Conservation (phyloP, 2,888 invertebrate genomes). For the Coremacera marginata region DNA sequence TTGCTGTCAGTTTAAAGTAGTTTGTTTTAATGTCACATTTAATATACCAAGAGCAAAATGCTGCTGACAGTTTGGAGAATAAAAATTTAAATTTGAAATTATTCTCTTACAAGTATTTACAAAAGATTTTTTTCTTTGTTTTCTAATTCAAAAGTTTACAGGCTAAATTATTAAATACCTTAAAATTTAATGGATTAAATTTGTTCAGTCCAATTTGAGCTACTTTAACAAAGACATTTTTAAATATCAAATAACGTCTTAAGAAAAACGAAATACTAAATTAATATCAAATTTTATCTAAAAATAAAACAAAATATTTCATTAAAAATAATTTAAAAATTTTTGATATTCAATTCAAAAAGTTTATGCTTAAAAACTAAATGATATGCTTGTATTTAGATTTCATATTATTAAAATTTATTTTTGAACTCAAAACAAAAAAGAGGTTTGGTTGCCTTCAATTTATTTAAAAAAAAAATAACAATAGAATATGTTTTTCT, state of each 20-base stretch:
- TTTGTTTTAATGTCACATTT: not conserved
- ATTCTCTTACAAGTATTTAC: not conserved
- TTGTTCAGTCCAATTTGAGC: constrained; percentile 66
- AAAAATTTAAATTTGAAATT: not conserved
- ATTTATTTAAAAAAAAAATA: not conserved
- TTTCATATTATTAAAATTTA: not conserved
- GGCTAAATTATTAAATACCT: constrained; percentile 18
- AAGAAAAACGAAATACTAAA: too few species aligned
- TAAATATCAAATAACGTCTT: not conserved
- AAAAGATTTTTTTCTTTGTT: not conserved
- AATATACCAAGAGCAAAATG: constrained; percentile 18
- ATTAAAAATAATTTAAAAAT: too few species aligned
- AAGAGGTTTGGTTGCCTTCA: not conserved
- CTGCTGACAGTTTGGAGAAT: not conserved
- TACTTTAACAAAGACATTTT: constrained; percentile 46
- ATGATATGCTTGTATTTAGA: constrained; percentile 15
- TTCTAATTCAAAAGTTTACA: not conserved
- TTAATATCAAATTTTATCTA: too few species aligned
- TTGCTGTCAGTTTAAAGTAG: not conserved
- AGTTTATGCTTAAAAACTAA: constrained; percentile 19
- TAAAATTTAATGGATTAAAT: constrained; percentile 27
- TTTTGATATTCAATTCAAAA: constrained; percentile 14
- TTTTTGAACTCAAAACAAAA: not conserved
- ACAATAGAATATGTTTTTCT: not conserved
- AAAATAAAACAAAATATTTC: not conserved